Evolutionary conservation across 1,140 invertebrate genomes (phyloP), one percentile per base, ranked within the genome.

Genomic region (Lordiphosa mommai): DNA sequence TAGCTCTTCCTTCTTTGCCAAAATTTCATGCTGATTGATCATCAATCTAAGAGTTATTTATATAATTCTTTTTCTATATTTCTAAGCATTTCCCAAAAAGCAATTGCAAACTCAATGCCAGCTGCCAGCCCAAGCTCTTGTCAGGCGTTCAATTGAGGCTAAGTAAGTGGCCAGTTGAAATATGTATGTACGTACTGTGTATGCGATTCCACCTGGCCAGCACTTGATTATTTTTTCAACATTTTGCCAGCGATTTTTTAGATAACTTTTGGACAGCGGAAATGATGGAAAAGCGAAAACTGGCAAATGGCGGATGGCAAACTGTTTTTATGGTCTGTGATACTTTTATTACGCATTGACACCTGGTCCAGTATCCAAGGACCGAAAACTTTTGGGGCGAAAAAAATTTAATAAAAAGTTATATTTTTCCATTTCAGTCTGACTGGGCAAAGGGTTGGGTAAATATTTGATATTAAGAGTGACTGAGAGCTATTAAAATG

Each of bases 341-440:
- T 77, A 53, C 57, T 32, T 55, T 29, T 79, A 79, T 79, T 63
- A 49, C 56, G 34, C 49, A 43, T 59, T 63, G 72, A 72, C 73
- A 77, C 61, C 72, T 79, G 72, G 48, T 57, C 29, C 58, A 43
- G 36, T 30, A 29, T 53, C 23, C 32, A 23, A 34, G 30, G 17
- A 16, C 23, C 23, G 6, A n/a, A 29, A 58, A 32, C 33, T 58
- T 23, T 23, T 36, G 17, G 20, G 48, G 10, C 12, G 29, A 59
- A 23, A 17, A 13, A 51, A 20, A 37, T 49, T 20, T 30, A 7
- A 4, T 13, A 37, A 10, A 57, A 66, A 66, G 32, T 57, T 57
- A 10, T 41, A 12, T 41, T 20, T 10, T 27, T 41, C 17, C 10
- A 6, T 41, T 27, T 17, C n/a, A 41, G 16, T 20, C 12, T 27